Evolutionary conservation across 2,797 vertebrate genomes (phyloP).

Genomic region (Chelidonichthys spinosus): DNA sequence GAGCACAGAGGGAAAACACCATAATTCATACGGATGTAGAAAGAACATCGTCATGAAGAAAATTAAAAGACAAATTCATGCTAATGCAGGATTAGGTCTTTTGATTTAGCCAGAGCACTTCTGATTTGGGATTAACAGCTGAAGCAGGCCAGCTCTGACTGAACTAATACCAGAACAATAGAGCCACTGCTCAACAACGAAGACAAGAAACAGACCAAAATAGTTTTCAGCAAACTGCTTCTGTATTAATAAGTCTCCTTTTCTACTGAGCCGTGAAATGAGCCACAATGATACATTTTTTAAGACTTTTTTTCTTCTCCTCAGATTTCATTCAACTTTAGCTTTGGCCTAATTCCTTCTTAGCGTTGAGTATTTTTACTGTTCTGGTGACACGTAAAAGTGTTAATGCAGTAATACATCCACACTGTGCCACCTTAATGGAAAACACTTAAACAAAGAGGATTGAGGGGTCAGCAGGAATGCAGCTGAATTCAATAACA

Average conservation of each 20-base stretch:
- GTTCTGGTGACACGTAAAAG: constrained; percentile 69
- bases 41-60: constrained; percentile 57
- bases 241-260: constrained; percentile 71
- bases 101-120: constrained; percentile 68
- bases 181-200: constrained; percentile 62
- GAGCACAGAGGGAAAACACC: constrained; percentile 12
- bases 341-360: constrained; percentile 71
- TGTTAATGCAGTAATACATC: constrained; percentile 66
- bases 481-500: constrained; percentile 67
- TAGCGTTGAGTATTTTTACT: constrained; percentile 58
- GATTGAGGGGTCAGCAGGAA: constrained; percentile 64
- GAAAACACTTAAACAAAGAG: constrained; percentile 76
- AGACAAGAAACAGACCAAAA: constrained; percentile 72
- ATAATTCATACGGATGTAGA: constrained; percentile 39
- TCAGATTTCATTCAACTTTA: constrained; percentile 71
- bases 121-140: constrained; percentile 74
- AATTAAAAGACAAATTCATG: constrained; percentile 68
- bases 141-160: constrained; percentile 65
- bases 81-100: constrained; percentile 76
- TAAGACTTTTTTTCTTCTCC: constrained; percentile 39
- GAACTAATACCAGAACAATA: constrained; percentile 77
- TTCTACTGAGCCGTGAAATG: constrained; percentile 75
- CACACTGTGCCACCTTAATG: constrained; percentile 57
- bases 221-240: constrained; percentile 58
- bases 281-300: constrained; percentile 74